Base-by-base conservation (phyloP, 2,888 invertebrate genomes). In the Drosophila multiciliata region DNA sequence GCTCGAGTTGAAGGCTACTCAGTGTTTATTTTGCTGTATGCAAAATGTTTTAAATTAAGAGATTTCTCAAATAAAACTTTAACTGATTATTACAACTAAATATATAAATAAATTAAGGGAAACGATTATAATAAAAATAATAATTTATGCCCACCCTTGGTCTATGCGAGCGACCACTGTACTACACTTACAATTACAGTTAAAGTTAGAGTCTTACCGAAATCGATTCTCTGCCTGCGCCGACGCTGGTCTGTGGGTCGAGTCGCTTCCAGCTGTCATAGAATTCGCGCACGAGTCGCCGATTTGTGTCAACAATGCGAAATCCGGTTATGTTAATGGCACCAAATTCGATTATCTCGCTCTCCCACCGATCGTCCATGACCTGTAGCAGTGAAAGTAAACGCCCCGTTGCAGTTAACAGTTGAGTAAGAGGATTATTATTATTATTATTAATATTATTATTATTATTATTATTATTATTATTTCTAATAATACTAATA, bases 241-340 rank as follows among this genome's bases (percentile, higher is more conserved):
- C 96, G 71, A 95, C 82, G 75, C 95, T 96, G 61, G 95, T 95
- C 52, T 93, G 92, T 12, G 97, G 95, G 93, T 98, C 97, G 91
- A 97, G 95, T 81, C 96, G 95, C 89, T 96, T 95, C 97, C 98
- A 98, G 84, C 96, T 96, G 91, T 96, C 96, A 92, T 98, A 95
- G 94, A 98, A 98, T 90, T 97, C 96, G 93, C 96, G 96, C 78
- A 98, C 97, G 92, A 96, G 95, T 90, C 96, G 96, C 90, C 96
- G 95, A 82, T 96, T 95, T 84, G 95, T 95, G 93, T 99, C 98
- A 78, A 99, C 96, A 91, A 99, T 97, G 86, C 98, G 96, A 94
- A 99, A 99, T 70, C 99, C 99, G 29, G 99, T 99, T 89, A 99
- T 98, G 94, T 99, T 99, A 91, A 99, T 97, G 86, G 99, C 99